phyloP scores from a whole-genome alignment of 2,797 vertebrate genomes.

The Poeciliopsis presidionis region DNA sequence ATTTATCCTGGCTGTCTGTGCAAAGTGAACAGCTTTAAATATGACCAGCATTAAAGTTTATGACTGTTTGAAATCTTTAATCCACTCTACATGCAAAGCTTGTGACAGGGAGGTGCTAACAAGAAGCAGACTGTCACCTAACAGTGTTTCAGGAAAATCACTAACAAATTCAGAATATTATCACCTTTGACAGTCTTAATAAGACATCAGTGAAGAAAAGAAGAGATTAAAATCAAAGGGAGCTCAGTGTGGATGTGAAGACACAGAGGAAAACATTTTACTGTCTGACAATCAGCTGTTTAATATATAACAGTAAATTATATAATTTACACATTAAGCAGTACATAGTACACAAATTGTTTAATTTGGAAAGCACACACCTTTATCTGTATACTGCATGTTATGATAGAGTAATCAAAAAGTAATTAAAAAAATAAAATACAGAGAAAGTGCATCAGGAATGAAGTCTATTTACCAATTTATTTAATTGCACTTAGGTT shows the following conservation, averaged over 20 bases:
- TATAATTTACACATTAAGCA: no score
- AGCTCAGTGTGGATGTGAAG: not conserved
- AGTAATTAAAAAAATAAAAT: not conserved
- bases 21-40: constrained; percentile 1
- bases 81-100: not conserved
- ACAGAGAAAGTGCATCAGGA: not conserved
- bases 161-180: not conserved
- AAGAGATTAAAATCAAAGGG: not conserved
- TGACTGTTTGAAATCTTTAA: not conserved
- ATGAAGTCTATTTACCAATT: not conserved
- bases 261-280: not conserved
- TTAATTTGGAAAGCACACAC: not conserved
- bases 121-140: not conserved
- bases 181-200: not conserved
- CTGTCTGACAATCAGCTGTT: not conserved
- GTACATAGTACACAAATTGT: no score
- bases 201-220: not conserved
- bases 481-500: not conserved
- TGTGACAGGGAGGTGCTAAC: not conserved
- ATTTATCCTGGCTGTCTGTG: not conserved
- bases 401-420: not conserved
- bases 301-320: no score
- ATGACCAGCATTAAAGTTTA: not conserved
- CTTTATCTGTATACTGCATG: not conserved
- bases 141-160: not conserved